Evolutionary conservation across 2,113 vertebrate species (phyloP), one percentile per base, ranked within the genome.

Genomic region (Lagopus leucura): DNA sequence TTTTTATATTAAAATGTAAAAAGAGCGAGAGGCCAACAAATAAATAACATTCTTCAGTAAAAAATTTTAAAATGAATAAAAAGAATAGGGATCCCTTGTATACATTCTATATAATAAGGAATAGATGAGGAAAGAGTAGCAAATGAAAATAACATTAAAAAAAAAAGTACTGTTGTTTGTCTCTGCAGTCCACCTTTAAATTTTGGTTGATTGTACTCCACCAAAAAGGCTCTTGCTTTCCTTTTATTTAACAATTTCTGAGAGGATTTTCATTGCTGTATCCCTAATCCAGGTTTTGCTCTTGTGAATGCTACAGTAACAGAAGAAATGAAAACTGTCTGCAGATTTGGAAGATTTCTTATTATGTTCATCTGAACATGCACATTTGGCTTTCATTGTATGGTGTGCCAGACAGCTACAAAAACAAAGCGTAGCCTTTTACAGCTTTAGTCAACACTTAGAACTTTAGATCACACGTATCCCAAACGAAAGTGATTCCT

Each of bases 361-460:
- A 77, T 40, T 54, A 79, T 4, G 25, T 70, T 12, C 57, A 81
- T 78, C 57, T 58, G 69, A 82, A 85, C 43, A 34, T 0, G 2
- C 40, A 86, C 72, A 95, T 91, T 95, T 92, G 64, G 25, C 67
- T 95, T 93, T 89, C 52, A 55, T 50, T 89, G 79, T 55, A 22
- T 0, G 0, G 5, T 25, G 48, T 75, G 61, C 78, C 84, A 92
- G 63, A 90, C 77, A 91, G 30, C 52, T 89, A 58, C 45, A 69
- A 66, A 89, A 90, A 57, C 2, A 13, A 89, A 80, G 6, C 0
- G 0, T 14, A 75, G 40, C 43, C 70, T 85, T 40, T 13, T 55
- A 71, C 34, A 69, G 19, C 6, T 76, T 77, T 55, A 85, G 60
- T 80, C 71, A 85, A 63, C 60, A 75, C 30, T 88, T 86, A 6